Percentiles rank a stretch among this genome's conserved stretches.
phyloP scores from a whole-genome alignment of 2,797 vertebrate genomes.

The Pipistrellus nathusii region DNA sequence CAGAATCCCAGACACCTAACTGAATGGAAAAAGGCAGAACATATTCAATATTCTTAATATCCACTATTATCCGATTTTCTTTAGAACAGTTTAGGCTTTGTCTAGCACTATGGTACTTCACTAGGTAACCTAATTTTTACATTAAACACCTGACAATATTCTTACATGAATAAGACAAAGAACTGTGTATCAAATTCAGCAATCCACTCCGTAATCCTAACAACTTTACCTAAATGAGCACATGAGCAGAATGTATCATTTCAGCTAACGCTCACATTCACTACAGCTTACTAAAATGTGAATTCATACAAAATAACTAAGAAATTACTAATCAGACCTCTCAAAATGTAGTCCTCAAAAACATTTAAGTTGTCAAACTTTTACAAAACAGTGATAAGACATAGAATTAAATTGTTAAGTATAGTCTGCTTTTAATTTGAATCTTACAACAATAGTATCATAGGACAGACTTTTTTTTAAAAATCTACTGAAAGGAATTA shows the following conservation, averaged over 20 bases:
- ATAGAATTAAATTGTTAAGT: background rate
- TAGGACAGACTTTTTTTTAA: background rate
- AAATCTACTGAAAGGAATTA: slow-evolving; percentile 14
- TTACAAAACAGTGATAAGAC: slow-evolving; percentile 10
- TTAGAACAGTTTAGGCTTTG: slow-evolving; percentile 15
- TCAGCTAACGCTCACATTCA: background rate
- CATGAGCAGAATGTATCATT: background rate
- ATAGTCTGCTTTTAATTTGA: slow-evolving; percentile 55
- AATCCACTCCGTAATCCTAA: slow-evolving; percentile 4
- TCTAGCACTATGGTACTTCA: background rate
- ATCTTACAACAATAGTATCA: background rate
- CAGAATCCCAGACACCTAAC: slow-evolving; percentile 27
- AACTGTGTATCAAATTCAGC: background rate
- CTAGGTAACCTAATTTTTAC: slow-evolving; percentile 30
- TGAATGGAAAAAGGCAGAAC: slow-evolving; percentile 16
- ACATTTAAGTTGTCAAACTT: slow-evolving; percentile 42
- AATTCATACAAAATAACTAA: slow-evolving; percentile 31
- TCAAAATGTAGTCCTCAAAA: slow-evolving; percentile 61
- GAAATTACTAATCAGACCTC: slow-evolving; percentile 7
- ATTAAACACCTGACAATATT: slow-evolving; percentile 26
- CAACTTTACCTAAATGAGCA: background rate
- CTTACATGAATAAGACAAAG: background rate
- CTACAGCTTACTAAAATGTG: background rate
- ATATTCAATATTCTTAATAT: slow-evolving; percentile 1
- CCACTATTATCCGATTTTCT: slow-evolving; percentile 44